Evolutionary conservation across 2,888 invertebrate species (phyloP).

Genomic region (Dascillus cervinus): DNA sequence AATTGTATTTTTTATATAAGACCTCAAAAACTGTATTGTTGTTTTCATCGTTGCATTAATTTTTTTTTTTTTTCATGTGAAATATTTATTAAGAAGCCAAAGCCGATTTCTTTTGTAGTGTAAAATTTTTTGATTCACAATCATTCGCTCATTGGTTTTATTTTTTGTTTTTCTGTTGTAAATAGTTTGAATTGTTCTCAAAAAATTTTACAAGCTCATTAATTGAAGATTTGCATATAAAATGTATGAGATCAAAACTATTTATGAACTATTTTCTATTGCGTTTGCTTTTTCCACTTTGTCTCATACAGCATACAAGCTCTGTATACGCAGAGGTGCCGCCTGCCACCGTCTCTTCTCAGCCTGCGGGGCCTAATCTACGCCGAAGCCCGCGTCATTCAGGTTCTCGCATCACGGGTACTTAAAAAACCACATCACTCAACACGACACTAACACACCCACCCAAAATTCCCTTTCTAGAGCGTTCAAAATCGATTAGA

Average conservation of each 20-base stretch:
- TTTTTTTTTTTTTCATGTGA: slow-evolving; percentile 8
- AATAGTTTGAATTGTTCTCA: slow-evolving; percentile 22
- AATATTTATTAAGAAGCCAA: slow-evolving; percentile 15
- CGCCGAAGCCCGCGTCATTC: slow-evolving; percentile 41
- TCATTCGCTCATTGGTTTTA: not conserved
- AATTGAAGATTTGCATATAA: slow-evolving; percentile 8
- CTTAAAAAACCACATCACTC: slow-evolving; percentile 40
- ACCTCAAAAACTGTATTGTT: no score
- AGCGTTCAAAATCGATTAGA: not conserved
- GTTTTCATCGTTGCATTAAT: slow-evolving; percentile 12
- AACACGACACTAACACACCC: slow-evolving; percentile 23
- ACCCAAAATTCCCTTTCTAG: slow-evolving; percentile 10
- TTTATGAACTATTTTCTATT: slow-evolving; percentile 27
- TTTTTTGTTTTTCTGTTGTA: no score
- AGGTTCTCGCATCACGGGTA: slow-evolving; percentile 45
- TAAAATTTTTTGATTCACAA: slow-evolving; percentile 36
- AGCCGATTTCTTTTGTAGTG: slow-evolving; percentile 32
- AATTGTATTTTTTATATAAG: no score
- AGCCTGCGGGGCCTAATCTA: slow-evolving; percentile 48
- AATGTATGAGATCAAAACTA: slow-evolving; percentile 31
- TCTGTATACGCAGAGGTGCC: slow-evolving; percentile 46
- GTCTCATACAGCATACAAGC: slow-evolving; percentile 47
- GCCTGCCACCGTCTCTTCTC: slow-evolving; percentile 43
- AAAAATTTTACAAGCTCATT: slow-evolving; percentile 34
- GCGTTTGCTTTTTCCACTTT: slow-evolving; percentile 42